phyloP scores from a whole-genome alignment of 2,113 vertebrate species.

The Cebus imitator region DNA sequence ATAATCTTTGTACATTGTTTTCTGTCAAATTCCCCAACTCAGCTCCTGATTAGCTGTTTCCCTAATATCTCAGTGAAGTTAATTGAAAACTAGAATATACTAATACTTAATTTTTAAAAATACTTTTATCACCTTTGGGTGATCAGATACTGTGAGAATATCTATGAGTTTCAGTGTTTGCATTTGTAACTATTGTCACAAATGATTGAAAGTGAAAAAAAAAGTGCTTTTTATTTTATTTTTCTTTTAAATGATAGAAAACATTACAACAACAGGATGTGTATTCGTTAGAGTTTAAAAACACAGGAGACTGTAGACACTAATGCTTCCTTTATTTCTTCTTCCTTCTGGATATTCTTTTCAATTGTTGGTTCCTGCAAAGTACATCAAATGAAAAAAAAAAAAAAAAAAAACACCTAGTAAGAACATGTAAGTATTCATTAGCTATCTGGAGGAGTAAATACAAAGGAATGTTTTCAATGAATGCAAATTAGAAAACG shows the following conservation, averaged over 20 bases:
- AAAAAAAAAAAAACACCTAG: slow-evolving; percentile 23
- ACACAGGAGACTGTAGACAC: slow-evolving; percentile 73
- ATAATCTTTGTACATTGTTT: not conserved
- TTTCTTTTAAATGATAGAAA: slow-evolving; percentile 13
- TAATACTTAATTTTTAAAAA: not conserved
- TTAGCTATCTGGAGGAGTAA: slow-evolving; percentile 83
- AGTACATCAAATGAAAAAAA: slow-evolving; percentile 71
- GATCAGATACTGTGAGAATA: not conserved
- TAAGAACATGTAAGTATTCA: slow-evolving; percentile 78
- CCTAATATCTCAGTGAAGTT: not conserved
- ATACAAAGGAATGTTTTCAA: slow-evolving; percentile 82
- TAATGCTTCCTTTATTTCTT: slow-evolving; percentile 64
- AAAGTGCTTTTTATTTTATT: not conserved
- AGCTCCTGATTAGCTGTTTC: not conserved
- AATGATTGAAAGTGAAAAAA: slow-evolving; percentile 35
- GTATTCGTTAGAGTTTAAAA: slow-evolving; percentile 77
- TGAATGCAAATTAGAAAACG: slow-evolving; percentile 80
- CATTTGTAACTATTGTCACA: not conserved
- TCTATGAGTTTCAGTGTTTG: not conserved
- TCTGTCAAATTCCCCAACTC: not conserved
- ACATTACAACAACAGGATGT: not conserved
- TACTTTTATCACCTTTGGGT: not conserved
- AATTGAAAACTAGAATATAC: not conserved
- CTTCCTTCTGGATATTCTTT: slow-evolving; percentile 72
- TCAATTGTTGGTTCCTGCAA: slow-evolving; percentile 68